Conservation (phyloP, 2,888 invertebrate genomes). For the Dioctria rufipes region DNA sequence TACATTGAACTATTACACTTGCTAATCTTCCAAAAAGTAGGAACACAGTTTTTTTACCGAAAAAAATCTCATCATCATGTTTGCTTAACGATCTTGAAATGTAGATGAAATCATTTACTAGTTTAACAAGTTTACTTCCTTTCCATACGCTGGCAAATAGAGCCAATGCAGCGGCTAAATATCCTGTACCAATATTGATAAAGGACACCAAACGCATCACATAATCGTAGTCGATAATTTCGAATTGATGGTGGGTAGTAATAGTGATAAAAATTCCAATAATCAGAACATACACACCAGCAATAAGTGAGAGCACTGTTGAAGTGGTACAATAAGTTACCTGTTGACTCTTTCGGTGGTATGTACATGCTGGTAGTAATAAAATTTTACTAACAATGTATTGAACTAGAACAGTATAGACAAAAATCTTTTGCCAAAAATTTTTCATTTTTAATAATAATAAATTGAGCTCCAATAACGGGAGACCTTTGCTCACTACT, state of each 20-base stretch:
- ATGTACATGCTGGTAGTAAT: conserved; percentile 17
- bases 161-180: conserved; percentile 13
- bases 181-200: conserved; percentile 17
- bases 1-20: conserved; percentile 5
- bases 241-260: not conserved
- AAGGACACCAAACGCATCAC: conserved; percentile 28
- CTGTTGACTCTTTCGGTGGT: not conserved
- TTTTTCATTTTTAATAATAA: not conserved
- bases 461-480: no score
- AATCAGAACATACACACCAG: not conserved
- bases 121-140: not conserved
- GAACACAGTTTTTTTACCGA: not conserved
- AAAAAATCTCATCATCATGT: not conserved
- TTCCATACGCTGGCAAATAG: conserved; percentile 7
- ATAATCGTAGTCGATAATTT: conserved; percentile 8
- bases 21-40: conserved; percentile 5
- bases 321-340: not conserved
- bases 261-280: not conserved
- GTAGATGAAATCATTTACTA: conserved; percentile 1
- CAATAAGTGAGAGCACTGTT: not conserved
- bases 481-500: no score
- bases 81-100: not conserved
- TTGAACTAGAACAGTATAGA: not conserved
- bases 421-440: not conserved
- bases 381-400: conserved; percentile 2